Conservation (phyloP, 2,888 invertebrate genomes). For the Fragum sueziense region DNA sequence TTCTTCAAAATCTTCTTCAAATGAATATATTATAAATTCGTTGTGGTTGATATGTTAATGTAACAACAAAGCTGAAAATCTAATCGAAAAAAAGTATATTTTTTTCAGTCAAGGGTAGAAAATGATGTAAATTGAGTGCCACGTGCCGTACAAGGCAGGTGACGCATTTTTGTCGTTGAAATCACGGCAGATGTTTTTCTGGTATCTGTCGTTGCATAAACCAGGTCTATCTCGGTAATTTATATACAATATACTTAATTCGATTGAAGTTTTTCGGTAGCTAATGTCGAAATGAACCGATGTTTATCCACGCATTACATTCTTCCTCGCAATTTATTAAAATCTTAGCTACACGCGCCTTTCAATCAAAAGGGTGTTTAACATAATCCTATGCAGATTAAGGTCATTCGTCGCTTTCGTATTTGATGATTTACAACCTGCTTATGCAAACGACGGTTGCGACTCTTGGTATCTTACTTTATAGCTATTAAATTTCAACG, state of each 20-base stretch:
- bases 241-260: constrained; percentile 8
- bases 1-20: no score
- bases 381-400: not conserved
- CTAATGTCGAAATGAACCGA: not conserved
- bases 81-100: no score
- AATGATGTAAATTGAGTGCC: constrained; percentile 29
- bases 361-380: not conserved
- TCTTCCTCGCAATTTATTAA: not conserved
- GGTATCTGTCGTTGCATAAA: constrained; percentile 6
- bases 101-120: not conserved
- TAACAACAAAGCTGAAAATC: no score
- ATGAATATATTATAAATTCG: no score
- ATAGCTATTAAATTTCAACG: not conserved
- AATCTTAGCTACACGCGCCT: not conserved
- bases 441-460: not conserved
- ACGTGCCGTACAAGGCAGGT: constrained; percentile 47
- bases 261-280: not conserved
- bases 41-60: no score
- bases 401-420: not conserved
- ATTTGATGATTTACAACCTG: not conserved
- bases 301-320: not conserved
- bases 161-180: constrained; percentile 19
- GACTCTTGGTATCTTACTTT: not conserved
- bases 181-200: constrained; percentile 45
- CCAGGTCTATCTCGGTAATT: constrained; percentile 4